These are phyloP conservation scores for Machimus atricapillus DNA, from an alignment of 2,888 invertebrate genomes.

Conservation along the genomic window DNA sequence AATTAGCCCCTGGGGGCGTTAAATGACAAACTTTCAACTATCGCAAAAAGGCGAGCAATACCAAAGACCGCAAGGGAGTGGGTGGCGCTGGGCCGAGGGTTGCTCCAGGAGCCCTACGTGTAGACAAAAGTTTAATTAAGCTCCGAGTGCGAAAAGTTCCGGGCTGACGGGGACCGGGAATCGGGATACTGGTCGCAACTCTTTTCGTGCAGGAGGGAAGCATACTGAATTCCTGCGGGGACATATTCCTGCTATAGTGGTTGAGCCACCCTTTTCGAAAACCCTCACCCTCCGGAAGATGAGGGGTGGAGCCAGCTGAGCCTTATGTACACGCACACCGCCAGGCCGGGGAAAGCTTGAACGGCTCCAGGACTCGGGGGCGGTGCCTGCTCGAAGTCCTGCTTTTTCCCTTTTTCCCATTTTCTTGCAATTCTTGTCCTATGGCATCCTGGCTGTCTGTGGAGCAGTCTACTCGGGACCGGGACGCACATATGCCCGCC, in stretches of 20 bases:
- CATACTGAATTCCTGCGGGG: slow-evolving; percentile 42
- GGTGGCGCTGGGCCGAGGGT: not conserved
- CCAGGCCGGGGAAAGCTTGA: not conserved
- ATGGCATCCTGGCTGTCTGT: not conserved
- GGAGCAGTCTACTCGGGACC: not conserved
- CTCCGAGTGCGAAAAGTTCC: slow-evolving; percentile 25
- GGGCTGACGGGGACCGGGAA: not conserved
- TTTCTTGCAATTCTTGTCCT: not conserved
- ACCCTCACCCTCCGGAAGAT: not conserved
- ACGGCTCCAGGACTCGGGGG: not conserved
- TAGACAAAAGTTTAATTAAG: slow-evolving; percentile 44
- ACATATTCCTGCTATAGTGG: slow-evolving; percentile 41
- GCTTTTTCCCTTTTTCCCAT: slow-evolving; percentile 10
- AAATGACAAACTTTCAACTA: slow-evolving; percentile 40
- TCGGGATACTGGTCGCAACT: not conserved
- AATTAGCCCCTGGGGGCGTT: slow-evolving; percentile 34
- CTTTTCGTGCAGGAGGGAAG: slow-evolving; percentile 10
- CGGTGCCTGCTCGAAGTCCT: not conserved
- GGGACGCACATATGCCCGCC: slow-evolving; percentile 1
- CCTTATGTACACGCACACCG: not conserved
- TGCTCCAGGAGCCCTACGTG: not conserved
- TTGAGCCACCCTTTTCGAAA: slow-evolving; percentile 17
- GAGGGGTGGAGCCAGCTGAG: not conserved
- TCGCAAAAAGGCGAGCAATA: slow-evolving; percentile 30
- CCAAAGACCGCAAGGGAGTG: not conserved